A percentile compares a stretch with the other conserved stretches of the same genome.
Evolutionary conservation across 1,140 invertebrate genomes (phyloP).

Genomic region (Drosophila ficusphila): DNA sequence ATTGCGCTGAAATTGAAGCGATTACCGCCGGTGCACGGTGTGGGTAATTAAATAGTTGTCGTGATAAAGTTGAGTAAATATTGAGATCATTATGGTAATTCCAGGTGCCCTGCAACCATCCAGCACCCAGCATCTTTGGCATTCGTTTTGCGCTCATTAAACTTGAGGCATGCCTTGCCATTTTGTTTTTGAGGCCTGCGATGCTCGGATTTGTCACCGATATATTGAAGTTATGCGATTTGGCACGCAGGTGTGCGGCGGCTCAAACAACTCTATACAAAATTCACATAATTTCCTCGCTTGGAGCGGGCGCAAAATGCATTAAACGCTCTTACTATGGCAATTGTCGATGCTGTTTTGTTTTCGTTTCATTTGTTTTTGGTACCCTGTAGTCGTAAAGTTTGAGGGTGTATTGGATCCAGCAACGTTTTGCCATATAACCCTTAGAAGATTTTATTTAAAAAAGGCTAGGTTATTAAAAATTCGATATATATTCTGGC

Average conservation of each 20-base stretch:
- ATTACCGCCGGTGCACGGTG: conserved; percentile 30
- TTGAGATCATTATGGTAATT: conserved; percentile 82
- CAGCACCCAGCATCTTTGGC: conserved; percentile 52
- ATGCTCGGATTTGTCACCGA: conserved; percentile 60
- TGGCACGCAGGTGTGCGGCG: conserved; percentile 73
- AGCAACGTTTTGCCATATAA: too few species aligned
- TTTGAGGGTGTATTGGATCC: not conserved
- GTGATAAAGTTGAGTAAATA: conserved; percentile 80
- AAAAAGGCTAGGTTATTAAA: not conserved
- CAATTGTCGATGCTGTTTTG: conserved; percentile 13
- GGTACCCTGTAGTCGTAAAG: conserved; percentile 25
- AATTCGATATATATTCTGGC: not conserved
- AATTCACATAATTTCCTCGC: conserved; percentile 74
- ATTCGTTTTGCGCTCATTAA: conserved; percentile 67
- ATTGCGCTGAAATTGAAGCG: conserved; percentile 52
- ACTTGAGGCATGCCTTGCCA: conserved; percentile 51
- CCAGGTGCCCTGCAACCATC: conserved; percentile 48
- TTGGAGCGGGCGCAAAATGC: conserved; percentile 71
- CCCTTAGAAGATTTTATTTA: too few species aligned
- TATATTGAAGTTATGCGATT: conserved; percentile 52
- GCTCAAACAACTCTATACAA: conserved; percentile 42
- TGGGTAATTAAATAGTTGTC: conserved; percentile 76
- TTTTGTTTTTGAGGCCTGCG: conserved; percentile 5
- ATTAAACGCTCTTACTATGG: conserved; percentile 61
- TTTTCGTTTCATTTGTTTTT: conserved; percentile 15